A percentile compares a stretch with the other conserved stretches of the same genome.
These are phyloP conservation scores for Sebastes vulpes DNA, from an alignment of 2,797 vertebrate genomes.

Conservation along the genomic window DNA sequence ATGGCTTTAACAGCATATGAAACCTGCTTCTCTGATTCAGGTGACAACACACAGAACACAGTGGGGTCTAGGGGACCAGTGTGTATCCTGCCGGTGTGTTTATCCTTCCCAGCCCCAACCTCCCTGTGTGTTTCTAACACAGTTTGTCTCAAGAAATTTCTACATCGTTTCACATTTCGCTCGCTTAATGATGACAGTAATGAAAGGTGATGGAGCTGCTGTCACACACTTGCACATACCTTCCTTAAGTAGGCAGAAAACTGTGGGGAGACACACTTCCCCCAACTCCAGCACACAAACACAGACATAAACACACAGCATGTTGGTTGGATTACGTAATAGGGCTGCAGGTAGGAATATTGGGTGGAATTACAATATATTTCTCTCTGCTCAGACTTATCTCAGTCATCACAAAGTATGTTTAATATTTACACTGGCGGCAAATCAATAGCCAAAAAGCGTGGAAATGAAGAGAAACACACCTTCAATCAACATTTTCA, in stretches of 20 bases:
- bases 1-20: not conserved
- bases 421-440: not conserved
- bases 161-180: constrained; percentile 2
- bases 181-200: constrained; percentile 64
- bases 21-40: not conserved
- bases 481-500: not conserved
- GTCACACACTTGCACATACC: constrained; percentile 32
- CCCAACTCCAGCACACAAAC: not conserved
- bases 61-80: not conserved
- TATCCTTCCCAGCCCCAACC: not conserved
- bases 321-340: not conserved
- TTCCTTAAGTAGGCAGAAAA: constrained; percentile 27
- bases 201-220: constrained; percentile 54
- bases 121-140: not conserved
- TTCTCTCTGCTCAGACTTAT: not conserved
- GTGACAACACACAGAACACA: not conserved
- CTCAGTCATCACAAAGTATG: not conserved
- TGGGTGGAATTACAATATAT: not conserved
- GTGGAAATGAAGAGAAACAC: not conserved
- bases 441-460: not conserved
- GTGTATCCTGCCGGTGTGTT: not conserved
- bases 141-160: constrained; percentile 22
- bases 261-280: not conserved
- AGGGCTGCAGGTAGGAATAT: not conserved
- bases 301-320: not conserved